Conservation (phyloP, 2,797 vertebrate species). For the Platyrinchus mystaceus region DNA sequence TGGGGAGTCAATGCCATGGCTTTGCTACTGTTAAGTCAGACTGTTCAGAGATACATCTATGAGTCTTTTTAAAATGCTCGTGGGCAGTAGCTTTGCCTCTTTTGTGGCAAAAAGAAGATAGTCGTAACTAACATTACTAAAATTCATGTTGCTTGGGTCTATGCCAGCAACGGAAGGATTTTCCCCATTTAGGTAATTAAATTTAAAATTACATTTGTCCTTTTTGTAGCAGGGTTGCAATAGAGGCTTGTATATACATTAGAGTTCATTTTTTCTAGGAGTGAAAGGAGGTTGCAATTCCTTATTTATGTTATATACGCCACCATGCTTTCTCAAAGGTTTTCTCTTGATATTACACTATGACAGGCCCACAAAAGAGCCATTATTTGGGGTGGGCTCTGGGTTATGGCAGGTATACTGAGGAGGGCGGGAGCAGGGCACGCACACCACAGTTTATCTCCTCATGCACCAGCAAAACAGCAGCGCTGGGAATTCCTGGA, state of each 20-base stretch:
- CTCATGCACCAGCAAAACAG: background rate
- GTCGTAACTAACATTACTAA: background rate
- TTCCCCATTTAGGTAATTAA: background rate
- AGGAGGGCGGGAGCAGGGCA: background rate
- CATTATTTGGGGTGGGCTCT: background rate
- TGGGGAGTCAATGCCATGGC: background rate
- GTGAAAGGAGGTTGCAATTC: background rate
- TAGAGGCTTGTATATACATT: fast-evolving
- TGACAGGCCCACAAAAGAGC: fast-evolving
- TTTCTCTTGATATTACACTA: background rate
- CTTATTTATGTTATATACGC: background rate
- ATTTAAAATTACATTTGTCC: background rate
- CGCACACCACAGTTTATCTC: background rate
- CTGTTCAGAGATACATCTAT: background rate
- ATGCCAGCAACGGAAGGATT: background rate
- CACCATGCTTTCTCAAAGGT: background rate
- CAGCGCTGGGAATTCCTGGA: background rate
- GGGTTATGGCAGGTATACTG: fast-evolving
- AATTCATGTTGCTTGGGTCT: background rate
- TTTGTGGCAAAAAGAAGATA: background rate
- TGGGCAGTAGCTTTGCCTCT: background rate
- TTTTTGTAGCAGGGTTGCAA: background rate
- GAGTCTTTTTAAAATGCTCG: background rate
- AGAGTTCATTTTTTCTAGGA: background rate
- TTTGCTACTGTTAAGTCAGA: background rate